Conservation (phyloP, 2,797 vertebrate species). For the Anguilla pacifica region DNA sequence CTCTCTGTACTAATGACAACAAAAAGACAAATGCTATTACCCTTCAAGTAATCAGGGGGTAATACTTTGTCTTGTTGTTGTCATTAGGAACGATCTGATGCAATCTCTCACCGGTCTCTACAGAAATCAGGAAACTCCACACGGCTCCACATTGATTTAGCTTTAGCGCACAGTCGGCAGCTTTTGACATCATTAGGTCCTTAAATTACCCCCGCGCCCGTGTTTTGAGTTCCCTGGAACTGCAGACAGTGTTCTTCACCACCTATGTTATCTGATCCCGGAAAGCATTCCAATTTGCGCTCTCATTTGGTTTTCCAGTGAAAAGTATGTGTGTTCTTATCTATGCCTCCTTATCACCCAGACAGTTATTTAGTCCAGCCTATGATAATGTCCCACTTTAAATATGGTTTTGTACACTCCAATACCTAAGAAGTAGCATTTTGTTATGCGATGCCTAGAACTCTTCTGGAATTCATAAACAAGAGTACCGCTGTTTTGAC, state of each 20-base stretch:
- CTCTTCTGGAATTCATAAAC: not conserved
- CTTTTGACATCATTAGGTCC: not conserved
- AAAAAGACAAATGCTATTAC: not conserved
- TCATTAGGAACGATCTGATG: not conserved
- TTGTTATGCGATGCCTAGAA: constrained; percentile 1
- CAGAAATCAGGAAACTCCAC: not conserved
- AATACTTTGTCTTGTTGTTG: not conserved
- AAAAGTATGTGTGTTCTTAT: not conserved
- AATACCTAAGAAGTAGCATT: not conserved
- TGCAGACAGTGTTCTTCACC: not conserved
- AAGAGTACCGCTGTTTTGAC: not conserved
- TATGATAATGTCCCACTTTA: not conserved
- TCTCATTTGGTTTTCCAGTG: not conserved
- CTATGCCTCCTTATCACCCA: not conserved
- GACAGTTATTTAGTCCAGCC: not conserved
- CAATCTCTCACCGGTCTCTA: not conserved
- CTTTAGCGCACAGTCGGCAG: not conserved
- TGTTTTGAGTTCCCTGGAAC: not conserved
- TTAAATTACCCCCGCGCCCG: not conserved
- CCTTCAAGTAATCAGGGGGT: not conserved
- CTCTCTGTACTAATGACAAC: not conserved
- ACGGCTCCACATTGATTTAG: not conserved
- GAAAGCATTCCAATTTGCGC: no score
- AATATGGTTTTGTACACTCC: not conserved
- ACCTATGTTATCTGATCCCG: not conserved